Evolutionary conservation across 1,140 invertebrate genomes (phyloP), one percentile per base, ranked within the genome.

Genomic region (Muscidifurax raptorellus): DNA sequence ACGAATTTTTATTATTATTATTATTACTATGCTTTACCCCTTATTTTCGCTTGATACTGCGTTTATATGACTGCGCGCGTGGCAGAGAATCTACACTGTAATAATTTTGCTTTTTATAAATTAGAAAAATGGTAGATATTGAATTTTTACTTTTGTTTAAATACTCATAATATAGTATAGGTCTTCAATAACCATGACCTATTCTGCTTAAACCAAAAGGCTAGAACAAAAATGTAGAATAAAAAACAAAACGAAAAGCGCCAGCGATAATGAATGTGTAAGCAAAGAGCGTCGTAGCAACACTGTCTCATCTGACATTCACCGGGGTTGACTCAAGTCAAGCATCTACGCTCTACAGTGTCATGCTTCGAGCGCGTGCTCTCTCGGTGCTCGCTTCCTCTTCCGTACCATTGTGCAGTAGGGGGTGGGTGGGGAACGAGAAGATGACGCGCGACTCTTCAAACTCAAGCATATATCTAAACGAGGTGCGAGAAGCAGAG

Each of bases 291-390:
- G 52, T 59, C 52, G 36, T 6, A 6, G 9, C 36, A 40, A 40
- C 36, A 59, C 52, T 59, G 52, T 22, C n/a, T 6, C 52, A 22
- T 59, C 18, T 40, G 30, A 28, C 66, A 69, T 69, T 27, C 27
- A 27, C 10, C 27, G 27, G 12, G 27, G 66, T 69, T 59, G 22
- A 3, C 1, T 59, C 52, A 5, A 59, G 18, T 59, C 66, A 28
- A 28, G n/a, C 25, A 67, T 25, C 15, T 67, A 30, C 36, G 7
- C 28, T 22, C 5, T 30, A 36, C 75, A 12, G 18, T 77, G 75
- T 77, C 75, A 77, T 52, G 75, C 25, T 77, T 10, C 4, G 75
- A 77, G 75, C 75, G 75, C 75, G 75, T 77, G 75, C 44, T 77
- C 30, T 36, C 72, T 47, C 36, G 6, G n/a, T 10, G 15, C n/a